A percentile compares a stretch with the other conserved stretches of the same genome.
Evolutionary conservation across 1,140 invertebrate species (phyloP).

Genomic region (Dryas iulia): DNA sequence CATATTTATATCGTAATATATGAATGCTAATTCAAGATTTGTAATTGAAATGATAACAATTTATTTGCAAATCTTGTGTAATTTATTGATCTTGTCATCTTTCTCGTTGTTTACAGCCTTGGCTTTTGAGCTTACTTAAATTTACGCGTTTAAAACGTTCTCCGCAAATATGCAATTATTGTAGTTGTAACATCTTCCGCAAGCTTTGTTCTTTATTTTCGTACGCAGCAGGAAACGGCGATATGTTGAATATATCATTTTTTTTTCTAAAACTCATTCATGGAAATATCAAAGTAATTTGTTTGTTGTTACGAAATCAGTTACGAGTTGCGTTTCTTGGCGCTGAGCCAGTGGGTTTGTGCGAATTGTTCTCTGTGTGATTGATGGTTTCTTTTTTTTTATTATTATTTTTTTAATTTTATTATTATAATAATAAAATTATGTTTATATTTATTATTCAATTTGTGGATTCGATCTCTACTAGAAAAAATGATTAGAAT

Average conservation of each 20-base stretch:
- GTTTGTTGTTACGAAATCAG: conserved; percentile 17
- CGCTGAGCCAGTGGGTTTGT: background rate
- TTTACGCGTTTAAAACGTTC: background rate
- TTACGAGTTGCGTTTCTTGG: conserved; percentile 7
- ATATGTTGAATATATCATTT: conserved; percentile 9
- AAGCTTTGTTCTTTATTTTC: conserved; percentile 1
- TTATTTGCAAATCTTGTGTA: background rate
- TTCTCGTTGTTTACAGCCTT: background rate
- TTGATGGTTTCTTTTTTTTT: background rate
- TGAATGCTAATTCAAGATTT: too few species aligned
- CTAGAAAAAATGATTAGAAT: too few species aligned
- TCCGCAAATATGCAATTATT: background rate
- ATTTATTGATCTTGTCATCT: background rate
- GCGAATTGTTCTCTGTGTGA: background rate
- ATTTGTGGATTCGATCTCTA: too few species aligned
- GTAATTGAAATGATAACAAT: background rate
- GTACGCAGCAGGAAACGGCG: background rate
- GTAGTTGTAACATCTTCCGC: background rate
- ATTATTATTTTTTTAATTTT: background rate
- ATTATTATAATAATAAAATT: too few species aligned
- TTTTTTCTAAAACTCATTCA: conserved; percentile 4
- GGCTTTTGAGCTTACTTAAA: background rate
- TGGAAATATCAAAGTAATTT: conserved; percentile 13
- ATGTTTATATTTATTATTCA: too few species aligned
- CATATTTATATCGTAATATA: too few species aligned